Percentiles rank a stretch among this genome's conserved stretches.
phyloP scores from a whole-genome alignment of 2,888 invertebrate species.

The Thalpophila matura region DNA sequence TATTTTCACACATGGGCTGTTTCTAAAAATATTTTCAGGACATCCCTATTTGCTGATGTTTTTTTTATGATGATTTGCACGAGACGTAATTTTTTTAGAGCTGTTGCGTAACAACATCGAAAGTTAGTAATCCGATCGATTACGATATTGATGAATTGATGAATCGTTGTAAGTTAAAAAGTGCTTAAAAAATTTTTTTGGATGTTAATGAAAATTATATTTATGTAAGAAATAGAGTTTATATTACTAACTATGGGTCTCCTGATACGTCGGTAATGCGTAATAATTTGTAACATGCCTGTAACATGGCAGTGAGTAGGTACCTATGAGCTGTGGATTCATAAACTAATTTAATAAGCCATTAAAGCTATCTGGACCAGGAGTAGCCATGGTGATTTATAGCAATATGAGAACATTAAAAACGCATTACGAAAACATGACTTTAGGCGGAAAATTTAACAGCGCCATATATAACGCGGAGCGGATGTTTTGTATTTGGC shows the following conservation, averaged over 20 bases:
- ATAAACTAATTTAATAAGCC: slow-evolving; percentile 88
- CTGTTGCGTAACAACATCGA: too few relatives aligned
- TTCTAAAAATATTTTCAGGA: background rate
- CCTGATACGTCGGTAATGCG: slow-evolving; percentile 22
- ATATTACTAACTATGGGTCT: slow-evolving; percentile 4
- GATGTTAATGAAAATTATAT: too few relatives aligned
- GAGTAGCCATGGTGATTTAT: slow-evolving; percentile 88
- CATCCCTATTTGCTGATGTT: background rate
- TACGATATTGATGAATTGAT: too few relatives aligned
- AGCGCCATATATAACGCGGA: slow-evolving; percentile 80
- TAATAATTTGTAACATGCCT: slow-evolving; percentile 40
- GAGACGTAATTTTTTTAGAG: too few relatives aligned
- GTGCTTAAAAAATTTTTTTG: too few relatives aligned
- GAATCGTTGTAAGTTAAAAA: too few relatives aligned
- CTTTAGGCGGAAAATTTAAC: slow-evolving; percentile 88
- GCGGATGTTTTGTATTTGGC: slow-evolving; percentile 80
- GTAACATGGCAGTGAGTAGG: slow-evolving; percentile 14
- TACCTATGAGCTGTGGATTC: slow-evolving; percentile 55
- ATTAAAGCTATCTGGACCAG: slow-evolving; percentile 90
- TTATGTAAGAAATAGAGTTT: background rate
- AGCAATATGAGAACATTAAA: slow-evolving; percentile 91
- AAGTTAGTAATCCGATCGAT: too few relatives aligned
- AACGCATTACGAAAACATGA: slow-evolving; percentile 91
- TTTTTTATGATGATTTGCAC: background rate
- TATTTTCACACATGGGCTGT: background rate